Percentiles rank a stretch among this genome's conserved stretches.
phyloP scores from a whole-genome alignment of 2,113 vertebrate species.

The Poicephalus gulielmi region DNA sequence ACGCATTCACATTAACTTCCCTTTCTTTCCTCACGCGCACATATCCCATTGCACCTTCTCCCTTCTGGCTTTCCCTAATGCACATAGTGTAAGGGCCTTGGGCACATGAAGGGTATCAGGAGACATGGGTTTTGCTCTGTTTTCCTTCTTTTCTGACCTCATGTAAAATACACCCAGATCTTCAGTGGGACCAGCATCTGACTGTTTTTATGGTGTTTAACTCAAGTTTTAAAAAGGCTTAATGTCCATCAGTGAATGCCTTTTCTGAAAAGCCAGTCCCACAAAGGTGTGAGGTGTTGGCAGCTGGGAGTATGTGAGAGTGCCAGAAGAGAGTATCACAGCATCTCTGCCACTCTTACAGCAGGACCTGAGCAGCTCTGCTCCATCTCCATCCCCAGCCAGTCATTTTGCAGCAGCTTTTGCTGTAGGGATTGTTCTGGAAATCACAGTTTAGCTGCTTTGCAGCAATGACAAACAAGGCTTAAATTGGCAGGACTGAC shows the following conservation, averaged over 20 bases:
- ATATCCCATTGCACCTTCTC: background rate
- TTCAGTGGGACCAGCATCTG: background rate
- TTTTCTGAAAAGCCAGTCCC: background rate
- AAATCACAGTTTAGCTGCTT: background rate
- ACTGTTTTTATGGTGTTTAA: background rate
- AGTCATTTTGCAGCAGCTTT: background rate
- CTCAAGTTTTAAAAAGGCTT: background rate
- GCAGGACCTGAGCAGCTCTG: accelerated
- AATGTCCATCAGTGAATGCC: accelerated
- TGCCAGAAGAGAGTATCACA: background rate
- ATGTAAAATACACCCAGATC: background rate
- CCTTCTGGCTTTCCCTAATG: background rate
- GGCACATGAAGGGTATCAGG: accelerated
- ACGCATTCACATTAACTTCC: background rate
- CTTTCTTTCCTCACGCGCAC: background rate
- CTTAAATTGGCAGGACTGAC: background rate
- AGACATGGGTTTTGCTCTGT: background rate
- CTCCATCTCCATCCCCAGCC: background rate
- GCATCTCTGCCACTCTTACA: background rate
- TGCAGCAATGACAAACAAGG: background rate
- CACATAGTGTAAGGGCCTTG: background rate
- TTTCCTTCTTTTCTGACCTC: background rate
- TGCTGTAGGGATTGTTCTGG: background rate
- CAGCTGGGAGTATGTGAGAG: background rate
- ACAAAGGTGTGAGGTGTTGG: accelerated